Evolutionary conservation across 2,113 vertebrate species (phyloP).

Genomic region (Brachypodius melanocephalos): DNA sequence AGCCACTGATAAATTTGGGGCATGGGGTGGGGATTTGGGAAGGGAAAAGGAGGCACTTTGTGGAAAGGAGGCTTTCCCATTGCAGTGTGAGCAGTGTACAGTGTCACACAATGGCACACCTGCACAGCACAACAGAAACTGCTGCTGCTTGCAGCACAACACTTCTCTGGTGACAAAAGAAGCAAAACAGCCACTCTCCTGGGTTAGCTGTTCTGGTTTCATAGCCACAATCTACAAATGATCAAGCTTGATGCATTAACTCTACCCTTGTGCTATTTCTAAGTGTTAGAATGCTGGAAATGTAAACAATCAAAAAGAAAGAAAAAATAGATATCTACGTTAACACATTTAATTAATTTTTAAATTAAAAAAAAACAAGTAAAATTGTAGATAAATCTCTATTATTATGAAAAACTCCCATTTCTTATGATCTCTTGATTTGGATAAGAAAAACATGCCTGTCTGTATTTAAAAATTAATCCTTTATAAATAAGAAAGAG

Average conservation of each 20-base stretch:
- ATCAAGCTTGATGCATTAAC: not conserved
- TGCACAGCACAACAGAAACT: not conserved
- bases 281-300: not conserved
- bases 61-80: not conserved
- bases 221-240: not conserved
- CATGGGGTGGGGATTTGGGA: fast-evolving
- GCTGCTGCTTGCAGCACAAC: not conserved
- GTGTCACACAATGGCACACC: not conserved
- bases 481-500: not conserved
- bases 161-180: not conserved
- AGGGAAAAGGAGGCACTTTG: not conserved
- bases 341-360: not conserved
- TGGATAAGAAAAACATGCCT: not conserved
- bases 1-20: not conserved
- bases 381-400: not conserved
- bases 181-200: not conserved
- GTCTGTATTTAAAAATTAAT: not conserved
- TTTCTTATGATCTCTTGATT: not conserved
- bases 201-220: not conserved
- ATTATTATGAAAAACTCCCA: not conserved
- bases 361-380: not conserved
- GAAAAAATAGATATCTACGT: not conserved
- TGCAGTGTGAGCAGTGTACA: not conserved
- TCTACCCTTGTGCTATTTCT: not conserved
- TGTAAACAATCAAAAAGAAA: not conserved